Evolutionary conservation across 2,797 vertebrate genomes (phyloP), one percentile per base, ranked within the genome.

Genomic region (Danio tinwini): DNA sequence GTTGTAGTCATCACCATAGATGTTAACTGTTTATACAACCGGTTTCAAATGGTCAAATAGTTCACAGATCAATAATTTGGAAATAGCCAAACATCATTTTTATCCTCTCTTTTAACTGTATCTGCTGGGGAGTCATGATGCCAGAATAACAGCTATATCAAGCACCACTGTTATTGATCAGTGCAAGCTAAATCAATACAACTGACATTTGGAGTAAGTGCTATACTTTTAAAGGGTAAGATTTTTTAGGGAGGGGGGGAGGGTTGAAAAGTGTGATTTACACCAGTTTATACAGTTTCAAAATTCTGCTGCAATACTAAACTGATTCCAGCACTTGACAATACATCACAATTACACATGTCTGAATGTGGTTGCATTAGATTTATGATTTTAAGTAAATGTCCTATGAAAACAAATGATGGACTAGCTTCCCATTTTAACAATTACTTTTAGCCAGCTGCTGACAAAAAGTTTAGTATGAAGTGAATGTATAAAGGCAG

Each of bases 81-180:
- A 52, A 52, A 10, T 29, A 37, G 29, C 13, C 16, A 62, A 61
- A 17, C 39, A 5, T 29, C 68, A 53, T 77, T 44, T 77, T 71
- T 40, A 64, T 72, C 47, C 40, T 44, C 39, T 14, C 13, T 17
- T 67, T 78, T 40, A 42, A 53, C 52, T 68, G 49, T 68, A 19
- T 64, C n/a, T 45, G 21, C 45, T 62, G 21, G 6, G 39, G 63
- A 82, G 61, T 82, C 55, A 74, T 82, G 76, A 78, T 61, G 70
- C 70, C 42, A 78, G 12, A 29, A 56, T 45, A 61, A 19, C 19
- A 9, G 55, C 56, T 78, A 52, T 70, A 68, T 55, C 40, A 7
- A 55, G 40, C 16, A 58, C 29, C 47, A 40, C 68, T 39, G 29
- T 52, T 40, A 78, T 56, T 47, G 65, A 74, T 82, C 63, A 74